Percentiles rank a stretch among this genome's conserved stretches.
Evolutionary conservation across 2,797 vertebrate genomes (phyloP).

Genomic region (Pseudocheirus occidentalis): DNA sequence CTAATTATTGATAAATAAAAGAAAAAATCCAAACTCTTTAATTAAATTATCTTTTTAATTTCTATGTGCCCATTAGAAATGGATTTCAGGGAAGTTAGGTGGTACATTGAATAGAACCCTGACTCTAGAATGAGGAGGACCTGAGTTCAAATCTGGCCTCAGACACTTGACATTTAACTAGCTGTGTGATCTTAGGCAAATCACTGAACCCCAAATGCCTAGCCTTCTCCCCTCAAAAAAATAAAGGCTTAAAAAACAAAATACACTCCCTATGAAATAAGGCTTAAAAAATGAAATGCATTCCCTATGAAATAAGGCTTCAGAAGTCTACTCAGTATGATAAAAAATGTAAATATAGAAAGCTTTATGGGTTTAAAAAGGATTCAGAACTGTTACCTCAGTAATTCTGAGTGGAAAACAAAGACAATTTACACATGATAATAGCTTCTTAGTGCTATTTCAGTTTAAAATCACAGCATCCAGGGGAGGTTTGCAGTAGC

Average conservation of each 20-base stretch:
- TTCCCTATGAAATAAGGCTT: neutral
- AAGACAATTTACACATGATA: neutral
- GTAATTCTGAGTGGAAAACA: neutral
- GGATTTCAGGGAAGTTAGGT: neutral
- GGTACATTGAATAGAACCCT: too few relatives aligned
- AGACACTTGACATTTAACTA: too few relatives aligned
- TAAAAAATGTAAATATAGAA: slow-evolving; percentile 13
- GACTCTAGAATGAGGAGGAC: too few relatives aligned
- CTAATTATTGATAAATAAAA: neutral
- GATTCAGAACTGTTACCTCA: neutral
- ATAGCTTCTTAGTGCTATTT: neutral
- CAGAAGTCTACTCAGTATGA: slow-evolving; percentile 14
- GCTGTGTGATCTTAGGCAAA: too few relatives aligned
- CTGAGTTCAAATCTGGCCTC: too few relatives aligned
- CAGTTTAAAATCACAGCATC: neutral
- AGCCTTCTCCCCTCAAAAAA: too few relatives aligned
- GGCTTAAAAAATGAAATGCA: too few relatives aligned
- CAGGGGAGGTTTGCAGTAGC: neutral
- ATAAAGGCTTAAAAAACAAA: too few relatives aligned
- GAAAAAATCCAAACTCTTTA: slow-evolving; percentile 37
- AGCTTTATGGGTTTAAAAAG: slow-evolving; percentile 36
- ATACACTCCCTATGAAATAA: too few relatives aligned
- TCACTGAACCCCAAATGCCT: too few relatives aligned
- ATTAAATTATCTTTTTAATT: slow-evolving; percentile 40
- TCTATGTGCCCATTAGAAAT: slow-evolving; percentile 49